Base-by-base conservation (phyloP, 2,888 invertebrate species). In the Amblyjoppa fuscipennis region DNA sequence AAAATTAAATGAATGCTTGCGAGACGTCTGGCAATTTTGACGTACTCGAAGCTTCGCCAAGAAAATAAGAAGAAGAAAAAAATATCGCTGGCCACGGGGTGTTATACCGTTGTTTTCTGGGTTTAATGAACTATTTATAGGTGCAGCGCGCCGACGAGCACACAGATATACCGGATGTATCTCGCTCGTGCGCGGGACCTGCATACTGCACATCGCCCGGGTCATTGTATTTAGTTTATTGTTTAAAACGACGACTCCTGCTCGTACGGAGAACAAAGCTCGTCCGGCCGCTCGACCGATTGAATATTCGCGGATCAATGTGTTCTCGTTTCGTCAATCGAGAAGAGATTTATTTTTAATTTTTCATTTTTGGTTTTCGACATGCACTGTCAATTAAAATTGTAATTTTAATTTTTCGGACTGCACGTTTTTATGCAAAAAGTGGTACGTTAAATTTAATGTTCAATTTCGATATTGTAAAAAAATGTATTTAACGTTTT, bases 61-160 rank as follows among this genome's bases (percentile, higher is more conserved):
- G 7, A 69, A 73, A 79, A 64, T 74, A 66, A 56, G 70, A 79
- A 56, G 70, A 79, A 77, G 41, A 71, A 70, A 71, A 82, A 71
- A 81, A 71, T 78, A 71, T 78, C 49, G 31, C 1, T 69, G 69
- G 83, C 53, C 49, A 25, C 28, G 56, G 56, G 56, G 45, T 49
- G 53, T 56, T 64, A 20, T 77, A 49, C 69, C 59, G 34, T n/a
- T 28, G n/a, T 68, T 78, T 80, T 76, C 73, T 45, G 79, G 77
- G 87, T 87, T 86, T 87, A 86, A 87, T 87, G 86, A 86, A 87
- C 87, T 84, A 86, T 87, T 87, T 86, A 86, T 86, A 82, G 86
- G 85, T 70, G 85, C 85, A 86, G 83, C 80, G 75, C 31, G 53
- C 38, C 73, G 41, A 69, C 77, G 28, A 61, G 71, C 68, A 53